Conservation (phyloP, 2,888 invertebrate genomes). For the Hybos culiciformis region DNA sequence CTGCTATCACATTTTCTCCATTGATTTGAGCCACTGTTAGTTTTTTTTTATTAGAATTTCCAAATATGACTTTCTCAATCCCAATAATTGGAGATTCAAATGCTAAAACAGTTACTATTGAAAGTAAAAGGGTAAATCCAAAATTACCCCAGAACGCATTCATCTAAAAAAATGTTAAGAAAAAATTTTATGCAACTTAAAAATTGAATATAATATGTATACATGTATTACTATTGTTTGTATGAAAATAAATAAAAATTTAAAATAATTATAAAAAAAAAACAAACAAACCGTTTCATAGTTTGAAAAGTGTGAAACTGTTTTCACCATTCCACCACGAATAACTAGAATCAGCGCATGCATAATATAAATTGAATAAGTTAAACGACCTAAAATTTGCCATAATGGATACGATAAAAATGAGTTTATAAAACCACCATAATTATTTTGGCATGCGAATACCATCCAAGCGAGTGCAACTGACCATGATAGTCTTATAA, state of each 20-base stretch:
- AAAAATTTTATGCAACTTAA: neutral
- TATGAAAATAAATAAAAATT: too few species aligned
- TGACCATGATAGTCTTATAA: slow-evolving; percentile 30
- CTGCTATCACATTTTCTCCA: too few species aligned
- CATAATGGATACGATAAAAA: slow-evolving; percentile 32
- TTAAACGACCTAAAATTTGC: slow-evolving; percentile 28
- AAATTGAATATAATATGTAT: neutral
- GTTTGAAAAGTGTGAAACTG: slow-evolving; percentile 28
- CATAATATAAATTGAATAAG: slow-evolving; percentile 32
- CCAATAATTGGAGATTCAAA: slow-evolving; percentile 31
- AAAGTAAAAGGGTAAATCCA: slow-evolving; percentile 13
- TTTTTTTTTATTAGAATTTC: slow-evolving; percentile 4
- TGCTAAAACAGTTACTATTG: slow-evolving; percentile 24
- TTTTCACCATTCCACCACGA: slow-evolving; percentile 25
- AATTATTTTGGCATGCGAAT: slow-evolving; percentile 33
- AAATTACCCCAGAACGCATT: slow-evolving; percentile 13
- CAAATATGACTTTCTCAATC: slow-evolving; percentile 27
- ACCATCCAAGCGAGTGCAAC: slow-evolving; percentile 30
- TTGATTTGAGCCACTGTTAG: too few species aligned
- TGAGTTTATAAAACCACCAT: slow-evolving; percentile 30
- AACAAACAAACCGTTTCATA: slow-evolving; percentile 26
- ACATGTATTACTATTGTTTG: neutral
- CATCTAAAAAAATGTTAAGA: slow-evolving; percentile 9
- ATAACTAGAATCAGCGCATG: slow-evolving; percentile 30
- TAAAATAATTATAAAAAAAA: neutral